phyloP scores from a whole-genome alignment of 2,113 vertebrate species.

The Odocoileus hemionus region DNA sequence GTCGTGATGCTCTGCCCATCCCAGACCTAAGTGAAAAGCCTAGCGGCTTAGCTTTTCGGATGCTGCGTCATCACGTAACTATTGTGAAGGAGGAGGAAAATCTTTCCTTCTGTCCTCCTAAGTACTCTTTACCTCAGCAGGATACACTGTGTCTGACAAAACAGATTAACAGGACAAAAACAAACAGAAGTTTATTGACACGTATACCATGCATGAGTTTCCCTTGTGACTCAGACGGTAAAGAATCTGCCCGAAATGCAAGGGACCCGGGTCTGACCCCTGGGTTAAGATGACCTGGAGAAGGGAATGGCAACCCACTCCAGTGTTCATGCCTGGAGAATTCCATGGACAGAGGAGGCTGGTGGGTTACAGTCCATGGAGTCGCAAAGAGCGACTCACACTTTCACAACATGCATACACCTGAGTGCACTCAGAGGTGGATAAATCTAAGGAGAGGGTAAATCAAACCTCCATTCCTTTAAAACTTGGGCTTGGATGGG shows the following conservation, averaged over 20 bases:
- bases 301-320: not conserved
- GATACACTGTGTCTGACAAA: not conserved
- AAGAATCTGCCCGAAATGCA: not conserved
- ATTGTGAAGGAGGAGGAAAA: not conserved
- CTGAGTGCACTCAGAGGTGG: not conserved
- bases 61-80: not conserved
- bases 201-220: not conserved
- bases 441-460: not conserved
- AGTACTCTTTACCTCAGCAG: not conserved
- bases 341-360: not conserved
- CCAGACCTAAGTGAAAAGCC: not conserved
- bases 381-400: accelerated
- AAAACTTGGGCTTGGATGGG: not conserved
- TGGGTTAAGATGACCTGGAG: not conserved
- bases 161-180: not conserved
- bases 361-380: accelerated
- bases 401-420: not conserved
- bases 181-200: not conserved
- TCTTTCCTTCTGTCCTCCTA: not conserved
- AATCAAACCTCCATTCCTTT: not conserved
- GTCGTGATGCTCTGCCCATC: not conserved
- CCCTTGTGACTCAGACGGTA: not conserved
- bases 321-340: not conserved
- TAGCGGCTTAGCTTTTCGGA: not conserved
- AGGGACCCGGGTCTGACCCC: not conserved